A percentile compares a stretch with the other conserved stretches of the same genome.
These are phyloP conservation scores for Scatophagus argus DNA, from an alignment of 2,113 vertebrate species.

Conservation along the genomic window DNA sequence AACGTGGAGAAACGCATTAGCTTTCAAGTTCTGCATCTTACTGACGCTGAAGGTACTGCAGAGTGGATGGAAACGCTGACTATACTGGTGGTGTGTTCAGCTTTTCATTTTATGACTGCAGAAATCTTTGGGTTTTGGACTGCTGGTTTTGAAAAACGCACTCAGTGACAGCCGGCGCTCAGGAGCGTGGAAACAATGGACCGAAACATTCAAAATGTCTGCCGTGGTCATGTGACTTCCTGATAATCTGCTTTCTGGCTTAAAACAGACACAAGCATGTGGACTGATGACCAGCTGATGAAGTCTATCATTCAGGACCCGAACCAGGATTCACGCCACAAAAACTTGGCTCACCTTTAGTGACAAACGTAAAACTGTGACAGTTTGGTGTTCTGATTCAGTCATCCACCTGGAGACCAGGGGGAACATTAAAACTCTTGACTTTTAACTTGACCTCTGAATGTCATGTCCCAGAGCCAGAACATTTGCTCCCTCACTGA, in stretches of 20 bases:
- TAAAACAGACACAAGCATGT: background rate
- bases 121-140: too few species aligned
- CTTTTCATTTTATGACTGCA: too few species aligned
- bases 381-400: background rate
- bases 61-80: too few species aligned
- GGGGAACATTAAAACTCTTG: background rate
- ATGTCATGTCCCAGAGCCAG: background rate
- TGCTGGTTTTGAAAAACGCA: too few species aligned
- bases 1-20: too few species aligned
- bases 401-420: background rate
- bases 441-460: background rate
- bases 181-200: too few species aligned
- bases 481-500: background rate
- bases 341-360: background rate
- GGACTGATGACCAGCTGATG: constrained; percentile 22
- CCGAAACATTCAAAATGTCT: background rate
- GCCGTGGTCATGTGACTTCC: background rate
- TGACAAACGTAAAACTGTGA: background rate
- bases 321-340: background rate
- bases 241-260: background rate
- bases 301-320: background rate
- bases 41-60: too few species aligned
- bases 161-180: too few species aligned
- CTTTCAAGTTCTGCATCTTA: too few species aligned
- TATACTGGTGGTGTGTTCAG: too few species aligned